phyloP scores from a whole-genome alignment of 2,797 vertebrate species.

The Rhyacichthys aspro region DNA sequence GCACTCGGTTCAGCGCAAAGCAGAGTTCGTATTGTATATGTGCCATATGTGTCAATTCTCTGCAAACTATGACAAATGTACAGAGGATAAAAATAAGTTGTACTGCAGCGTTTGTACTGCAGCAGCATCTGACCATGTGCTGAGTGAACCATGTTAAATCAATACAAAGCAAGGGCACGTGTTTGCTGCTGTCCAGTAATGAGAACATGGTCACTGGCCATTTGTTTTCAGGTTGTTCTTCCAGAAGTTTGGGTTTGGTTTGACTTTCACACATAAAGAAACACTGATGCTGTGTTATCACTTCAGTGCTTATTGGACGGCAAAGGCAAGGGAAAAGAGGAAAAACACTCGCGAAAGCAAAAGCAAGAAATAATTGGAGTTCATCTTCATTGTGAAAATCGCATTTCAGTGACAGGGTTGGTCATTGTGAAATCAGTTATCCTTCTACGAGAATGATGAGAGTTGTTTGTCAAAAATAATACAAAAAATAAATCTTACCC shows the following conservation, averaged over 20 bases:
- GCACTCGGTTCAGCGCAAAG: too few relatives aligned
- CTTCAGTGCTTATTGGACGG: too few relatives aligned
- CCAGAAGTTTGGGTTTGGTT: neutral
- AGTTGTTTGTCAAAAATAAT: too few relatives aligned
- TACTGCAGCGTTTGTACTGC: neutral
- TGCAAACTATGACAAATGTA: slow-evolving; percentile 38
- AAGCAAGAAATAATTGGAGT: too few relatives aligned
- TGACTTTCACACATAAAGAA: too few relatives aligned
- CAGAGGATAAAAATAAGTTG: slow-evolving; percentile 29
- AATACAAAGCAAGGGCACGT: slow-evolving; percentile 19
- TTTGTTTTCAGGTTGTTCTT: slow-evolving; percentile 7
- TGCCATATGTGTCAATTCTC: slow-evolving; percentile 15
- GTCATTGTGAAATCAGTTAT: too few relatives aligned
- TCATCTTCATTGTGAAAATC: too few relatives aligned
- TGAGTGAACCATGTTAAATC: slow-evolving; percentile 34
- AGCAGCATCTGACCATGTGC: neutral
- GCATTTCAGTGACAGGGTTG: too few relatives aligned
- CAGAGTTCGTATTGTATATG: slow-evolving; percentile 10
- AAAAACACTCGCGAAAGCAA: too few relatives aligned
- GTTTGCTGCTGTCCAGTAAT: slow-evolving; percentile 19
- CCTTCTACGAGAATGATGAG: too few relatives aligned
- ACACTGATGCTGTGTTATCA: too few relatives aligned
- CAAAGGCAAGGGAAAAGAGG: too few relatives aligned
- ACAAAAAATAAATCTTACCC: neutral
- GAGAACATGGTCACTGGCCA: slow-evolving; percentile 5